Conservation (phyloP, 2,113 vertebrate species). For the Aleadryas rufinucha region DNA sequence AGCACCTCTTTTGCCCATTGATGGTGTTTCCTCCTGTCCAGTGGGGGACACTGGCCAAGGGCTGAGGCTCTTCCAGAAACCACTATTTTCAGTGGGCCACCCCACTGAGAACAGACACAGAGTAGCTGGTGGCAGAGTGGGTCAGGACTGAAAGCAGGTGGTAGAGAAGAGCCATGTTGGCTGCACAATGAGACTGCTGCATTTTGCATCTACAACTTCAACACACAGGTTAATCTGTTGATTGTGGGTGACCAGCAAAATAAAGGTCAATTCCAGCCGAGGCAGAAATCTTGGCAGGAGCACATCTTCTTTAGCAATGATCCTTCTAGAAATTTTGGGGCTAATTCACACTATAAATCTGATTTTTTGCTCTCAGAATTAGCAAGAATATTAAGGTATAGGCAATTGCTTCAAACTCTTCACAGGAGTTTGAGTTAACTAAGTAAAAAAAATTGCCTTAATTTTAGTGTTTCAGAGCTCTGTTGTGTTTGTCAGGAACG, state of each 20-base stretch:
- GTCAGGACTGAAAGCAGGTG: neutral
- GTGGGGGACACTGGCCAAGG: neutral
- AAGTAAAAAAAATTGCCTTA: neutral
- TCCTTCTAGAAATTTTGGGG: neutral
- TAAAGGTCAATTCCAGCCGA: neutral
- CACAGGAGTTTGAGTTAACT: neutral
- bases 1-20: neutral
- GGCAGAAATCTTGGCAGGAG: neutral
- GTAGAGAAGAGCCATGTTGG: accelerated
- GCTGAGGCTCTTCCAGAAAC: neutral
- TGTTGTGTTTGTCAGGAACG: neutral
- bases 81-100: neutral
- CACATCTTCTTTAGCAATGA: neutral
- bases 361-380: neutral
- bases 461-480: neutral
- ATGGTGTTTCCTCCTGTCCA: neutral
- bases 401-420: neutral
- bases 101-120: neutral
- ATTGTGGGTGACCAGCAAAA: neutral
- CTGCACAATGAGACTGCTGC: accelerated
- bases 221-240: neutral
- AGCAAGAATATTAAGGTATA: neutral
- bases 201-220: neutral
- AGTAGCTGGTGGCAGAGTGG: accelerated
- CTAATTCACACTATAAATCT: neutral